These are phyloP conservation scores for Cotesia glomerata DNA, from an alignment of 1,140 invertebrate genomes.

Conservation along the genomic window DNA sequence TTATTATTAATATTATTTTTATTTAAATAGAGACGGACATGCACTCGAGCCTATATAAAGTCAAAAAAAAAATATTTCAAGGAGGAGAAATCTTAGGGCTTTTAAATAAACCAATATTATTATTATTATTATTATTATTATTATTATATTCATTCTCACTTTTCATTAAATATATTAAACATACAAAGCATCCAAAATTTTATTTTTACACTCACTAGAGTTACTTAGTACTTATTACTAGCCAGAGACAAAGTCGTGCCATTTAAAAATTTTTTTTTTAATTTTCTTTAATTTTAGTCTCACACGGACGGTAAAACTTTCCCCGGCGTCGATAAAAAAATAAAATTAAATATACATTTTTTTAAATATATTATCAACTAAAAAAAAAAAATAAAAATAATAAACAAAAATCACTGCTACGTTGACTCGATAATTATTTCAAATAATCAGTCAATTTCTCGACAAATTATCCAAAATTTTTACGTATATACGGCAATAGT, in stretches of 20 bases:
- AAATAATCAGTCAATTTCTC: background rate
- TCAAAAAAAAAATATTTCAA: background rate
- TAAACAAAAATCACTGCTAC: constrained; percentile 1
- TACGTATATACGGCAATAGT: background rate
- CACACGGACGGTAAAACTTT: constrained; percentile 1
- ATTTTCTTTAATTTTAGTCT: background rate
- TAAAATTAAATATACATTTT: background rate
- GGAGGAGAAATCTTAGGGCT: background rate
- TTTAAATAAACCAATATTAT: too few species aligned
- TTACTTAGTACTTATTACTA: background rate
- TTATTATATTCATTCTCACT: too few species aligned
- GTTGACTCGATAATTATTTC: background rate
- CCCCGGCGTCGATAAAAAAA: background rate
- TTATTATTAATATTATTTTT: background rate
- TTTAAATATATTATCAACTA: too few species aligned
- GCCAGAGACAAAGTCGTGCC: background rate
- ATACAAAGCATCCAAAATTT: background rate
- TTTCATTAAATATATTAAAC: too few species aligned
- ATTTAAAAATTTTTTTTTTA: background rate
- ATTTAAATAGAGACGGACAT: background rate
- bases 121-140: too few species aligned
- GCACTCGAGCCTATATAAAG: background rate
- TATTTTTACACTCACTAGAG: background rate
- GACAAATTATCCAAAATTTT: background rate
- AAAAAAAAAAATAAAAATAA: background rate